Percentiles rank a stretch among this genome's conserved stretches.
Conservation (phyloP, 2,113 vertebrate genomes). For the Cynocephalus volans region DNA sequence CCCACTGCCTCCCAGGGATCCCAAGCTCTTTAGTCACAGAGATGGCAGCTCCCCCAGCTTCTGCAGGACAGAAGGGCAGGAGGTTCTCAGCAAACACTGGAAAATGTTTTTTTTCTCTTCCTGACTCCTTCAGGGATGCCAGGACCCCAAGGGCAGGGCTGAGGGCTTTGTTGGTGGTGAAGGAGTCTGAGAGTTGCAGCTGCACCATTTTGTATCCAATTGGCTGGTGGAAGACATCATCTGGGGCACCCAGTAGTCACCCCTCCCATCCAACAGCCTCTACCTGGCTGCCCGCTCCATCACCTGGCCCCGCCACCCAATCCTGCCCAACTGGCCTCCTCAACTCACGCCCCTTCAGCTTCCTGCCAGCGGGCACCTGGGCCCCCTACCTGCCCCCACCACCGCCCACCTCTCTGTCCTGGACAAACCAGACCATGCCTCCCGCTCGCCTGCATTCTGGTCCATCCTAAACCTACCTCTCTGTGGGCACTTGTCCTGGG, state of each 20-base stretch:
- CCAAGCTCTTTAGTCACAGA: no score
- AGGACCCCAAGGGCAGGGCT: fast-evolving
- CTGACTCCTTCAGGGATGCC: background rate
- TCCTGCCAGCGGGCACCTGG: background rate
- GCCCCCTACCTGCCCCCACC: background rate
- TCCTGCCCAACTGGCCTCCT: background rate
- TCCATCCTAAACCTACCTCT: background rate
- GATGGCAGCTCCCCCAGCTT: background rate
- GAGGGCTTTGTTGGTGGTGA: background rate
- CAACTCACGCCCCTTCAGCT: fast-evolving
- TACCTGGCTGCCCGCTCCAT: background rate
- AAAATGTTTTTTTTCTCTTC: background rate
- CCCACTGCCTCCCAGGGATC: fast-evolving
- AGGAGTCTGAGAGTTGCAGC: background rate
- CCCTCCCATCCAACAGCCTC: background rate
- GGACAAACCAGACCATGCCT: fast-evolving
- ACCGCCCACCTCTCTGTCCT: background rate
- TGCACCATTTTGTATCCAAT: background rate
- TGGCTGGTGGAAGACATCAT: background rate
- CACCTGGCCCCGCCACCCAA: fast-evolving
- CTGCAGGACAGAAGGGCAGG: fast-evolving
- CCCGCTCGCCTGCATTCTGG: fast-evolving
- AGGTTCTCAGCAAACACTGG: background rate
- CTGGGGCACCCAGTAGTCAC: fast-evolving
- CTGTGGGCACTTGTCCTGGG: fast-evolving